Percentiles rank a stretch among this genome's conserved stretches.
phyloP scores from a whole-genome alignment of 2,888 invertebrate species.

The Crepidodera aurea region DNA sequence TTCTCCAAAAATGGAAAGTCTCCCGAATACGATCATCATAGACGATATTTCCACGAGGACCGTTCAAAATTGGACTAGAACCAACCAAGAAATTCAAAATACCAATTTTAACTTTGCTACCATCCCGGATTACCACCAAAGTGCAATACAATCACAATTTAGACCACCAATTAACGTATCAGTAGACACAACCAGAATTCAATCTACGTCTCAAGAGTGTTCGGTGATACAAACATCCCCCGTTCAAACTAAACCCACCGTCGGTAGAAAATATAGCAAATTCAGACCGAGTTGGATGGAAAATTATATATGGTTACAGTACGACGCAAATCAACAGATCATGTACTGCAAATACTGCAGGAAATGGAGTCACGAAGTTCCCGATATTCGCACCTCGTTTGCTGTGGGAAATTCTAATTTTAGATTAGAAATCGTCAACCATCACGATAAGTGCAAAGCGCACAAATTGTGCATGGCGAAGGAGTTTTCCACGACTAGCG shows the following conservation, averaged over 20 bases:
- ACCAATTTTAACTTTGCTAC: not conserved
- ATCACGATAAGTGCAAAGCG: constrained; percentile 81
- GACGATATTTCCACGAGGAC: constrained; percentile 41
- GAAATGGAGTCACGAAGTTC: constrained; percentile 75
- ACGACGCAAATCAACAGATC: constrained; percentile 71
- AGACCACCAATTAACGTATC: not conserved
- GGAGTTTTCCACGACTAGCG: constrained; percentile 57
- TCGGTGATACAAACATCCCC: constrained; percentile 54
- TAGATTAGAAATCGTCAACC: constrained; percentile 79
- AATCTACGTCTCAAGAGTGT: constrained; percentile 56
- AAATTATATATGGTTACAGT: constrained; percentile 76
- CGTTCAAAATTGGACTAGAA: constrained; percentile 28
- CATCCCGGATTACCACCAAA: constrained; percentile 1
- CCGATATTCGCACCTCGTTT: constrained; percentile 79
- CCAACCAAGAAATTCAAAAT: not conserved
- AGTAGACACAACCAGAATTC: constrained; percentile 31
- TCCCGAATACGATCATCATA: constrained; percentile 39
- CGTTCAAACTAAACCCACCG: constrained; percentile 28
- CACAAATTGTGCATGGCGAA: constrained; percentile 72
- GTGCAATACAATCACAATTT: constrained; percentile 5
- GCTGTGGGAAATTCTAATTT: constrained; percentile 82
- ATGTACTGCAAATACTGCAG: constrained; percentile 80
- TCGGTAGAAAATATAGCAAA: constrained; percentile 67
- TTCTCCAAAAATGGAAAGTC: constrained; percentile 37
- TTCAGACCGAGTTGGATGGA: constrained; percentile 75